phyloP scores from a whole-genome alignment of 2,797 vertebrate genomes.

The Neosilurus mollespiculum region DNA sequence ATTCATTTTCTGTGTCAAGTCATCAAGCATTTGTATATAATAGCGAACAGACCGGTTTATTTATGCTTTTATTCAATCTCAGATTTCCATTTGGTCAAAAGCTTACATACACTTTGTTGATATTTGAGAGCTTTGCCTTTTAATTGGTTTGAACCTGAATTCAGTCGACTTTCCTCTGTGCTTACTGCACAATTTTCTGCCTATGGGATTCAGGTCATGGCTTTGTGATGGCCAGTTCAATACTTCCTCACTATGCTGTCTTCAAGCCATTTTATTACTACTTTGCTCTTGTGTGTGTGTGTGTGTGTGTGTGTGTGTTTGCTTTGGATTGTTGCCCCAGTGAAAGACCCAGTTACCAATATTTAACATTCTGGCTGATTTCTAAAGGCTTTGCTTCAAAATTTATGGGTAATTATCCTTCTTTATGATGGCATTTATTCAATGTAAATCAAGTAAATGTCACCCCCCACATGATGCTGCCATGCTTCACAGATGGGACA shows the following conservation, averaged over 20 bases:
- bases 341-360: not conserved
- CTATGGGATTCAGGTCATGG: too few relatives aligned
- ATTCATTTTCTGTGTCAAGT: too few relatives aligned
- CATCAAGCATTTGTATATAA: not conserved
- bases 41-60: not conserved
- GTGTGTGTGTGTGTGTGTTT: not conserved
- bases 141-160: too few relatives aligned
- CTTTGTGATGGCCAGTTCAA: not conserved
- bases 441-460: not conserved
- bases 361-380: not conserved
- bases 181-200: too few relatives aligned
- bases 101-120: not conserved
- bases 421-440: not conserved
- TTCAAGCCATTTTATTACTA: not conserved
- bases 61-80: not conserved
- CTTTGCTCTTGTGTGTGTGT: too few relatives aligned
- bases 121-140: not conserved
- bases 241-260: not conserved
- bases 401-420: not conserved
- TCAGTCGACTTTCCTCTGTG: too few relatives aligned
- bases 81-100: not conserved
- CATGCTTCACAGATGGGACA: not conserved
- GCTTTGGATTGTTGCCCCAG: not conserved
- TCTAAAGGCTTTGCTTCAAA: not conserved
- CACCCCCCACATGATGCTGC: not conserved